phyloP scores from a whole-genome alignment of 1,140 invertebrate species.

The Habropoda laboriosa region DNA sequence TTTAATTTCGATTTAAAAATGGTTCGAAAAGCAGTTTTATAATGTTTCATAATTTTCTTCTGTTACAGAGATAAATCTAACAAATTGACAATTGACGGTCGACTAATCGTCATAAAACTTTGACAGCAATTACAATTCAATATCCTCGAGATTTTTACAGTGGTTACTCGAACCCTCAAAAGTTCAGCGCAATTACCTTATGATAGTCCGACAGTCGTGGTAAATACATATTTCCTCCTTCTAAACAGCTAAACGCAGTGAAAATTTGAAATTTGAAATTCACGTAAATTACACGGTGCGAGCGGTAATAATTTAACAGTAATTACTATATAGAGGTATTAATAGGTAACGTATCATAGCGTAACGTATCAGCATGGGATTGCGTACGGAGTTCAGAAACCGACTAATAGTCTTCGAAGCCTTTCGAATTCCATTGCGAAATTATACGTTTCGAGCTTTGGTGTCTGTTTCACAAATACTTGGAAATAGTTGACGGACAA shows the following conservation, averaged over 20 bases:
- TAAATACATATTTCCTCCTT: background rate
- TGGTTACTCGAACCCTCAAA: background rate
- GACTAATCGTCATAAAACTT: background rate
- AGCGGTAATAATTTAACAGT: background rate
- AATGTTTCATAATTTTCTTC: too few relatives aligned
- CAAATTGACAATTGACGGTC: too few relatives aligned
- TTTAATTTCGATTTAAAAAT: too few relatives aligned
- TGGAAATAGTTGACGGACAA: background rate
- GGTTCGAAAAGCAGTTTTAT: too few relatives aligned
- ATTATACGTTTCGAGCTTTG: constrained; percentile 27
- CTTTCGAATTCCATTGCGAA: constrained; percentile 37
- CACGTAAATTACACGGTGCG: background rate
- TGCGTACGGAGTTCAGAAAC: background rate
- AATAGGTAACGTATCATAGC: constrained; percentile 12
- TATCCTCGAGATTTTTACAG: background rate
- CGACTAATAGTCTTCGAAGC: constrained; percentile 21
- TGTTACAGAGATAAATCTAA: too few relatives aligned
- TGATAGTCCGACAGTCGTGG: background rate
- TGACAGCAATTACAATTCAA: background rate
- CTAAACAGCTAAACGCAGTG: background rate
- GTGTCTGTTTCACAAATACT: constrained; percentile 28
- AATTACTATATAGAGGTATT: constrained; percentile 7
- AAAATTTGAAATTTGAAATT: background rate
- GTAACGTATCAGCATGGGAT: background rate
- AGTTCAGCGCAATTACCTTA: background rate